Evolutionary conservation across 2,888 invertebrate species (phyloP).

Genomic region (Sipunculus nudus): DNA sequence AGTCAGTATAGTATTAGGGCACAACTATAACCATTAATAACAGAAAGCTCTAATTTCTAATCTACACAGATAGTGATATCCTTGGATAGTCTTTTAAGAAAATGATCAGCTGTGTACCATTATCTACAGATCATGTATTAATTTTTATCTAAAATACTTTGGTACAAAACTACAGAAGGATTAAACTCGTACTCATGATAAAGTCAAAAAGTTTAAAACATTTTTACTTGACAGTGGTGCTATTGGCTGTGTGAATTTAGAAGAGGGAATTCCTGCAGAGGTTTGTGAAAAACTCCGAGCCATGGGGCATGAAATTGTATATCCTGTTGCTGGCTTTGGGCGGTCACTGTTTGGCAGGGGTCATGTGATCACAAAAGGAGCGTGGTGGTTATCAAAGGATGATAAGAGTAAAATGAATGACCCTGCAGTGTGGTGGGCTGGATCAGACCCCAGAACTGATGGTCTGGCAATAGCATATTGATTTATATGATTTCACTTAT

Average conservation of each 20-base stretch:
- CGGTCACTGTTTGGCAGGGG: slow-evolving; percentile 58
- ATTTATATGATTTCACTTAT: background rate
- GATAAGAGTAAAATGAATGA: slow-evolving; percentile 8
- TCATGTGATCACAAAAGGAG: slow-evolving; percentile 59
- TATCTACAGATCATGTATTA: no score
- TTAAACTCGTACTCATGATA: background rate
- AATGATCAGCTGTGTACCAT: no score
- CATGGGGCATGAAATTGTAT: slow-evolving; percentile 48
- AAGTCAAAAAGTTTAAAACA: background rate
- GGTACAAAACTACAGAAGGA: background rate
- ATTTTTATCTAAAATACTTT: background rate
- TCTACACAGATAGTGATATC: no score
- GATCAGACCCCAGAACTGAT: slow-evolving; percentile 59
- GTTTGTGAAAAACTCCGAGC: slow-evolving; percentile 41
- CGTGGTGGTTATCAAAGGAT: slow-evolving; percentile 24
- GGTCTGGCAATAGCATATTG: slow-evolving; percentile 51
- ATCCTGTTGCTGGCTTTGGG: slow-evolving; percentile 41
- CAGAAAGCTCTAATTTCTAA: no score
- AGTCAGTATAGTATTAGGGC: no score
- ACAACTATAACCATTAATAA: no score
- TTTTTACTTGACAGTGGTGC: slow-evolving; percentile 11
- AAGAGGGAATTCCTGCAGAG: slow-evolving; percentile 50
- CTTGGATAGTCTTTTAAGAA: no score
- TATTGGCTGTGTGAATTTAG: slow-evolving; percentile 42
- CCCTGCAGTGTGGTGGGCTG: slow-evolving; percentile 51